These are phyloP conservation scores for Pterocles gutturalis DNA, from an alignment of 2,113 vertebrate species.

Conservation along the genomic window DNA sequence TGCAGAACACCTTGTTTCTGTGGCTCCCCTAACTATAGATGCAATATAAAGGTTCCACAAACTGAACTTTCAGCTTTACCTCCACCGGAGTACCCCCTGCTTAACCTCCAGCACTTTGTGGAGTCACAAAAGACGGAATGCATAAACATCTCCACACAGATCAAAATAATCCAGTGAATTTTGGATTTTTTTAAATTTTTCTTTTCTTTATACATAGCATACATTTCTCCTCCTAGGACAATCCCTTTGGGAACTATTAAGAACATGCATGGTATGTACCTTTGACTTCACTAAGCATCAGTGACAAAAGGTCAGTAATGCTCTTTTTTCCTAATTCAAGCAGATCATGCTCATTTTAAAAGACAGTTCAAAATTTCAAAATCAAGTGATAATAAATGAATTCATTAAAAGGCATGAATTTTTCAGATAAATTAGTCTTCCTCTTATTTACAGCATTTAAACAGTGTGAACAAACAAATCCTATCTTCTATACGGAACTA, in stretches of 20 bases:
- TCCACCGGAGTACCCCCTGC: rapidly evolving
- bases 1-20: not conserved
- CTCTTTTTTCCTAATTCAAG: not conserved
- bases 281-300: not conserved
- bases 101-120: not conserved
- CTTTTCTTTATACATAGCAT: not conserved
- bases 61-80: not conserved
- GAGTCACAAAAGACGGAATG: not conserved
- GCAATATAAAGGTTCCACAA: not conserved
- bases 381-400: not conserved
- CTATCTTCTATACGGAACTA: not conserved
- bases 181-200: too few species aligned
- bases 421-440: not conserved
- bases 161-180: not conserved
- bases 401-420: not conserved
- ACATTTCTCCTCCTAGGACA: not conserved
- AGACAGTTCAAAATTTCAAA: not conserved
- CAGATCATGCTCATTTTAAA: not conserved
- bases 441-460: not conserved
- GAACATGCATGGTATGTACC: not conserved
- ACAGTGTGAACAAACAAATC: not conserved
- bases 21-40: not conserved
- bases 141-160: not conserved
- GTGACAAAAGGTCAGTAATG: not conserved
- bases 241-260: not conserved